Percentiles rank a stretch among this genome's conserved stretches.
phyloP scores from a whole-genome alignment of 1,140 invertebrate genomes.

The Brachionus sp. region DNA sequence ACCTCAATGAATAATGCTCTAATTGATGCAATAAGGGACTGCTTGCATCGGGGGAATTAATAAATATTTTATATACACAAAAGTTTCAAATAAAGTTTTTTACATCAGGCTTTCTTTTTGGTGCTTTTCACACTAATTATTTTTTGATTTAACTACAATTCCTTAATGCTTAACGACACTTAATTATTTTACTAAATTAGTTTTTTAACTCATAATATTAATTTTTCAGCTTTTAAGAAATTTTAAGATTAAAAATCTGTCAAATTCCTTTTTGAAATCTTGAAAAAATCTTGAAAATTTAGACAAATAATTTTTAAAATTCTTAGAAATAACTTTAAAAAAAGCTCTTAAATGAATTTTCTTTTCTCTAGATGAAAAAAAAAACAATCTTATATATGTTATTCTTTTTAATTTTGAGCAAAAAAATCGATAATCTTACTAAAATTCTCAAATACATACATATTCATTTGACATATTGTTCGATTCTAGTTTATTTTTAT shows the following conservation, averaged over 20 bases:
- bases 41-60: background rate
- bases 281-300: background rate
- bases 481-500: background rate
- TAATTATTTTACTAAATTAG: background rate
- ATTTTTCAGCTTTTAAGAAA: background rate
- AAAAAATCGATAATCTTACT: background rate
- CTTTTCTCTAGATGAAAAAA: background rate
- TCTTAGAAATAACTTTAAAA: background rate
- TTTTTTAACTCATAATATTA: background rate
- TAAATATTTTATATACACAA: background rate
- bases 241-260: no score
- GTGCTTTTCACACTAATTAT: background rate
- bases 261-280: background rate
- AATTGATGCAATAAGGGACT: background rate
- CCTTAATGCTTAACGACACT: background rate
- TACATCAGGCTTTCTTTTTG: background rate
- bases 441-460: background rate
- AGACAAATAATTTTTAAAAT: background rate
- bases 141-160: background rate
- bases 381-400: background rate
- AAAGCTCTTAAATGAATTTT: background rate
- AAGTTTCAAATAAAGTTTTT: background rate
- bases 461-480: conserved; percentile 4
- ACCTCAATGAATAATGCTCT: background rate
- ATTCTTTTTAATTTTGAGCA: background rate